Percentiles rank a stretch among this genome's conserved stretches.
phyloP scores from a whole-genome alignment of 2,888 invertebrate species.

The Orthosia gothica region DNA sequence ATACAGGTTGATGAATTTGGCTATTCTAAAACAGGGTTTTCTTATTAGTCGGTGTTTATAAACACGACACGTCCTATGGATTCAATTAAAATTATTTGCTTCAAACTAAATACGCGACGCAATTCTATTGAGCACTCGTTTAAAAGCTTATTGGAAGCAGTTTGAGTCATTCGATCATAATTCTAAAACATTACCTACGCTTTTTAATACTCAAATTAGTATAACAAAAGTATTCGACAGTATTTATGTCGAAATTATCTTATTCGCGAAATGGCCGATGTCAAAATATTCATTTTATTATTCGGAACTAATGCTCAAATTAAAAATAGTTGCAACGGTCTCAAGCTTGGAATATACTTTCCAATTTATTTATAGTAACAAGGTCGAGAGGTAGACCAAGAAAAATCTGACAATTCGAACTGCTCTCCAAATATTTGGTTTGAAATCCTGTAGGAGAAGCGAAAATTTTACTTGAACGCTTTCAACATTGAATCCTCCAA shows the following conservation, averaged over 20 bases:
- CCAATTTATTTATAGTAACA: conserved; percentile 21
- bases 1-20: neutral
- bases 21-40: neutral
- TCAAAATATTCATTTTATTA: conserved; percentile 32
- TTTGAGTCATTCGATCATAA: neutral
- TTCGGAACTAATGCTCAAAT: conserved; percentile 43
- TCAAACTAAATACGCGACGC: neutral
- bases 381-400: neutral
- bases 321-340: conserved; percentile 24
- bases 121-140: conserved; percentile 1
- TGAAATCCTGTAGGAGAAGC: neutral
- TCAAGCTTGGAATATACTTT: conserved; percentile 10
- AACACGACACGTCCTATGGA: neutral
- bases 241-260: conserved; percentile 12
- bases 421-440: conserved; percentile 11
- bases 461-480: conserved; percentile 35
- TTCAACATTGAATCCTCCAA: conserved; percentile 14
- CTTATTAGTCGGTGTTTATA: neutral
- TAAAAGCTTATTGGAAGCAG: neutral
- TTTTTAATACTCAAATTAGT: conserved; percentile 3
- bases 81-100: neutral
- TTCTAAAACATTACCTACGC: neutral
- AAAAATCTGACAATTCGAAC: neutral
- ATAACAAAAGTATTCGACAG: neutral
- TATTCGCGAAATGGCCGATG: conserved; percentile 17